Base-by-base conservation (phyloP, 2,888 invertebrate genomes). In the Hedya salicella region DNA sequence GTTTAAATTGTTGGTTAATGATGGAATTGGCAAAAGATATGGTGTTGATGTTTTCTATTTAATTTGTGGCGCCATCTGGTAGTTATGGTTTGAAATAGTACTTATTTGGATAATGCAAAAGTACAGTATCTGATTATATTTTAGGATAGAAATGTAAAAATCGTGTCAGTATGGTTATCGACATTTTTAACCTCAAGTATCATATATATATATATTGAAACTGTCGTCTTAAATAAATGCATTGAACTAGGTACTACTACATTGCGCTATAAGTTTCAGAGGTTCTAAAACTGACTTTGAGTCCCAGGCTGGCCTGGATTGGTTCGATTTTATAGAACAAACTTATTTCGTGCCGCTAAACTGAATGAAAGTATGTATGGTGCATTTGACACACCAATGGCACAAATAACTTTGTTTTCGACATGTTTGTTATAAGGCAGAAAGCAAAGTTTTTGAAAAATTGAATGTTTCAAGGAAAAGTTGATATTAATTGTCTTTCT, bases 1-100 rank as follows among this genome's bases (percentile, higher is more conserved):
- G 80, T 88, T 13, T 71, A 67, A 36, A 59, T 39, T 48, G 25
- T 17, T 46, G 32, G 46, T 54, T 48, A 6, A 16, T 16, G 21
- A 42, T 25, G 16, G 21, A 40, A 40, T 46, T 52, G 13, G 25
- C 11, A 14, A 19, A 32, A n/a, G 32, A 32, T 32, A 57, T 46
- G 46, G 32, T 46, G 44, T 44, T 57, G n/a, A 57, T 46, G 44
- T 57, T 44, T 44, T 30, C 13, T 8, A 16, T 30, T 25, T 30
- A 56, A 25, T 11, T 36, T 36, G 36, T 36, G 32, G n/a, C 44
- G 39, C 36, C 39, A 19, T 19, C 16, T 14, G 21, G 36, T 40
- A 21, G 53, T 53, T 39, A 9, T 11, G 39, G 19, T 46, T 57
- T 32, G 13, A 4, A 57, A n/a, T 32, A 44, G 13, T 44, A 17